Evolutionary conservation across 2,797 vertebrate species (phyloP), one percentile per base, ranked within the genome.

Genomic region (Haliaeetus vocifer): DNA sequence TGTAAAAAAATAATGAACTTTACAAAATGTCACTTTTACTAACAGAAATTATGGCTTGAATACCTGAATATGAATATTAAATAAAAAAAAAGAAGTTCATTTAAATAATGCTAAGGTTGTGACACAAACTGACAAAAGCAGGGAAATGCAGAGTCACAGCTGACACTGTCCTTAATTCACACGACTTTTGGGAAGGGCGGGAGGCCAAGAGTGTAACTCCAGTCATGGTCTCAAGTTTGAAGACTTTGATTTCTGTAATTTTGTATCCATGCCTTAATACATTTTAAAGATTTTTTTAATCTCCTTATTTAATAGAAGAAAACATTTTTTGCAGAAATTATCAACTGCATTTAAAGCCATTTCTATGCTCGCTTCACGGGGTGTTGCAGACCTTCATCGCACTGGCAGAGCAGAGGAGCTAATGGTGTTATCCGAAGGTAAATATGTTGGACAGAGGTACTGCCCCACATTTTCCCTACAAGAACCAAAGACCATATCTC

Each of bases 21-120:
- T 98, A 94, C 95, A 58, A 98, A 98, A 98, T 98, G 98, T 98
- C 98, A 98, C 79, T 98, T 98, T 98, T 97, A 96, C 97, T 98
- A 98, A 98, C 89, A 98, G 98, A 98, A 98, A 98, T 98, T 98
- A 98, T 13, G 84, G 93, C 92, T 97, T 38, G 9, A 96, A 97
- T 95, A 97, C 94, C 97, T 97, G 95, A 97, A 97, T 91, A 82
- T 96, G 97, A 97, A 98, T 97, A 98, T 97, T 98, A 97, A 97
- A 97, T 96, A 91, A 16, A 88, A 94, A 95, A 94, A 95, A 96
- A 97, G 95, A 97, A 92, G 95, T 96, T 97, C 90, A 97, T 97
- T 97, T 97, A 92, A 97, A 96, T 97, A 96, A 93, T 95, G 94
- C 96, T 97, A 93, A 97, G 98, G 97, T 97, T 98, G 96, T 98